These are phyloP conservation scores for Corythornis madagascariensis DNA, from an alignment of 2,113 vertebrate genomes.

Conservation along the genomic window DNA sequence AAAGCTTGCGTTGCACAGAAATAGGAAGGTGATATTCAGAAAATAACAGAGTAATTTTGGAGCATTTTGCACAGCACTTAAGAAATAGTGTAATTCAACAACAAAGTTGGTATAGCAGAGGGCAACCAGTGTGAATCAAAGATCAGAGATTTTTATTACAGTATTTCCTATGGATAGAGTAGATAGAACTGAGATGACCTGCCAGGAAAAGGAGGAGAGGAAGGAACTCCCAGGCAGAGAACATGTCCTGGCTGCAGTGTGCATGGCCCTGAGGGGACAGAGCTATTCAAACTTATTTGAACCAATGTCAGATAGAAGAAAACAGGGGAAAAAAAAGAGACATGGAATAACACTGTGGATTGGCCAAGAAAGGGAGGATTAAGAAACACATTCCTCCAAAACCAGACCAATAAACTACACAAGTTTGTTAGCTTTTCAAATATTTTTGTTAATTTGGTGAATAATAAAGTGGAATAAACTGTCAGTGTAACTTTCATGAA, in stretches of 20 bases:
- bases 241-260: neutral
- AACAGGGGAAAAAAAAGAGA: neutral
- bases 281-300: neutral
- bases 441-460: neutral
- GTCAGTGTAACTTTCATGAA: neutral
- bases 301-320: neutral
- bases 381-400: neutral
- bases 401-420: neutral
- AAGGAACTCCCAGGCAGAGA: neutral
- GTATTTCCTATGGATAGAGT: neutral
- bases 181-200: neutral
- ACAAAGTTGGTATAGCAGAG: neutral
- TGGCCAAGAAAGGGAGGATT: neutral
- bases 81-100: neutral
- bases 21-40: neutral
- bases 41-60: neutral
- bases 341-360: neutral
- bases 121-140: neutral
- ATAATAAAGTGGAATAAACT: neutral
- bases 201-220: neutral
- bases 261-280: fast-evolving
- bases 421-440: neutral
- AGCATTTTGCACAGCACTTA: neutral
- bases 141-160: neutral
- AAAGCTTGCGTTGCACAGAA: neutral